Evolutionary conservation across 1,140 invertebrate genomes (phyloP), one percentile per base, ranked within the genome.

Genomic region (Campoletis sonorensis): DNA sequence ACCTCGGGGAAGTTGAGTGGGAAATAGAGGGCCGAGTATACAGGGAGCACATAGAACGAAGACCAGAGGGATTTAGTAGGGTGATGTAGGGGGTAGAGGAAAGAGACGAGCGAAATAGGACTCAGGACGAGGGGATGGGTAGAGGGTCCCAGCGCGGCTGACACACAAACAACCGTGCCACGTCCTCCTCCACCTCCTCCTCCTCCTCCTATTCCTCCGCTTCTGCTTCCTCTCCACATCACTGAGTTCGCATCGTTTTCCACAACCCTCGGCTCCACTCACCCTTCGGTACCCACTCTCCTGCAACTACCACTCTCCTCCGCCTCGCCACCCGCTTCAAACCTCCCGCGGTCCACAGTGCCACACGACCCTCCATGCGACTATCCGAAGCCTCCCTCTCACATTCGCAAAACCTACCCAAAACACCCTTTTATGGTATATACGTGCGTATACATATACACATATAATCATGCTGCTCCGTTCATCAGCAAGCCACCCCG

Each of bases 121-220:
- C 30, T 49, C 23, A 73, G 49, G 81, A 64, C 23, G 64, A 75
- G 77, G 75, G 81, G 71, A 79, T 79, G 79, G 54, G 80, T 70
- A 83, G 80, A 83, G 76, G 64, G 81, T 85, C 80, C 81, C 85
- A 82, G 82, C 79, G 81, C 83, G 84, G 81, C 83, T 84, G 81
- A 86, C 85, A 85, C 85, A 84, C 83, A 86, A 85, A 84, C 85
- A 85, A 81, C 81, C 80, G 76, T 79, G 80, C 79, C 78, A 49
- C 79, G 58, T 37, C 70, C 71, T 61, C 76, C 80, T 49, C 75
- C 61, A 21, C 73, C 49, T 78, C 79, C 79, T 51, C 75, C 75
- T 61, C 77, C 81, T 83, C 82, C 80, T 83, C 82, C 81, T 81
- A 79, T 11, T 45, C 5, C 13, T 45, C 40, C 40, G 33, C 75